These are phyloP conservation scores for Tachycineta bicolor DNA, from an alignment of 2,113 vertebrate genomes.

Conservation along the genomic window DNA sequence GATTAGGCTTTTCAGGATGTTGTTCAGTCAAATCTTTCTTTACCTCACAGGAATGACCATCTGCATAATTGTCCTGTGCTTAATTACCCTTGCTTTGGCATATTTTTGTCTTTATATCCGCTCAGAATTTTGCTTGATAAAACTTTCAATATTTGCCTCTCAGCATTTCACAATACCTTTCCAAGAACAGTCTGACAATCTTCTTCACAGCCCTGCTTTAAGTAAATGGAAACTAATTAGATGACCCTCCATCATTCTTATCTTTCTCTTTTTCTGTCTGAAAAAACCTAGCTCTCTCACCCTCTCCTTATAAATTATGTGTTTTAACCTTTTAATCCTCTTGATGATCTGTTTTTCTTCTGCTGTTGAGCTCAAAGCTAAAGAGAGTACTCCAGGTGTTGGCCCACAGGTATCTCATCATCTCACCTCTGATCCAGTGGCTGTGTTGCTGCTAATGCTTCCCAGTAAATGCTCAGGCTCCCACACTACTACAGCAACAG, in stretches of 20 bases:
- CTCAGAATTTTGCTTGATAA: background rate
- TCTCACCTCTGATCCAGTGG: background rate
- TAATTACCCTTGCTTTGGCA: background rate
- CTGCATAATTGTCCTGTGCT: background rate
- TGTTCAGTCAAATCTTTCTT: background rate
- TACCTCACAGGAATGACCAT: background rate
- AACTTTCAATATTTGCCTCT: background rate
- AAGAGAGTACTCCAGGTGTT: background rate
- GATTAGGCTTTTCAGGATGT: background rate
- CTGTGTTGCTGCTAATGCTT: background rate
- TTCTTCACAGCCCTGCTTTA: background rate
- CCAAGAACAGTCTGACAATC: background rate
- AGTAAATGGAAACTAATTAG: background rate
- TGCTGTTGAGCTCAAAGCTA: background rate
- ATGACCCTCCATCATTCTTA: background rate
- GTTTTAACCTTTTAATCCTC: background rate
- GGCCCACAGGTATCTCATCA: background rate
- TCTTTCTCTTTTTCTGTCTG: background rate
- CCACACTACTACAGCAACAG: background rate
- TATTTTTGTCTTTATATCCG: background rate
- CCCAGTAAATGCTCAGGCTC: background rate
- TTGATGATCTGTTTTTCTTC: background rate
- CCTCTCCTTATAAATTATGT: background rate
- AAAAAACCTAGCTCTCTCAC: background rate
- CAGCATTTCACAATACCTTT: background rate